Percentiles rank a stretch among this genome's conserved stretches.
Evolutionary conservation across 2,888 invertebrate species (phyloP).

Genomic region (Rhaphigaster nebulosa): DNA sequence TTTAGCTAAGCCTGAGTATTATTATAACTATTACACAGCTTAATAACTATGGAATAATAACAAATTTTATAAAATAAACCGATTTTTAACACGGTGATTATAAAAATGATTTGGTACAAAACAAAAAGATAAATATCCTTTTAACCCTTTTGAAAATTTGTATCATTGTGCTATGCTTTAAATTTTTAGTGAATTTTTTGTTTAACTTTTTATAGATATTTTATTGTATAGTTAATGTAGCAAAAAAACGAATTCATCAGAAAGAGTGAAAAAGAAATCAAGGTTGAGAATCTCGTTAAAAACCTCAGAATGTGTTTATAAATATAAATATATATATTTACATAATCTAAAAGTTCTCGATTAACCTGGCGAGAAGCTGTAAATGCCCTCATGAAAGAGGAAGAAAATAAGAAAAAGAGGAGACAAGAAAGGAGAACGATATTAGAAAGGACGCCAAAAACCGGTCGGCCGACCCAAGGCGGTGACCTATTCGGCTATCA

Average conservation of each 20-base stretch:
- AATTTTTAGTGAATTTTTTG: too few relatives aligned
- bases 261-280: not conserved
- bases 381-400: not conserved
- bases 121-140: too few relatives aligned
- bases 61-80: too few relatives aligned
- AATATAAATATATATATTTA: not conserved
- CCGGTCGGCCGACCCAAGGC: not conserved
- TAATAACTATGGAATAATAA: too few relatives aligned
- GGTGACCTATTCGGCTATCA: conserved; percentile 39
- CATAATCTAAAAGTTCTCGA: not conserved
- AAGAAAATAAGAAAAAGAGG: not conserved
- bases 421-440: not conserved
- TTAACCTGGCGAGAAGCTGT: not conserved
- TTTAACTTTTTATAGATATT: not conserved
- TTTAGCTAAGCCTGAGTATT: too few relatives aligned
- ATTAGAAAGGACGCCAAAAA: conserved; percentile 44
- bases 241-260: not conserved
- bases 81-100: too few relatives aligned
- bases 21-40: too few relatives aligned
- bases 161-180: too few relatives aligned
- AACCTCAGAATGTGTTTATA: not conserved
- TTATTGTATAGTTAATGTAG: not conserved
- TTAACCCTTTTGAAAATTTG: too few relatives aligned
- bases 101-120: too few relatives aligned
- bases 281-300: not conserved